Base-by-base conservation (phyloP, 2,888 invertebrate genomes). In the Rhingia campestris region DNA sequence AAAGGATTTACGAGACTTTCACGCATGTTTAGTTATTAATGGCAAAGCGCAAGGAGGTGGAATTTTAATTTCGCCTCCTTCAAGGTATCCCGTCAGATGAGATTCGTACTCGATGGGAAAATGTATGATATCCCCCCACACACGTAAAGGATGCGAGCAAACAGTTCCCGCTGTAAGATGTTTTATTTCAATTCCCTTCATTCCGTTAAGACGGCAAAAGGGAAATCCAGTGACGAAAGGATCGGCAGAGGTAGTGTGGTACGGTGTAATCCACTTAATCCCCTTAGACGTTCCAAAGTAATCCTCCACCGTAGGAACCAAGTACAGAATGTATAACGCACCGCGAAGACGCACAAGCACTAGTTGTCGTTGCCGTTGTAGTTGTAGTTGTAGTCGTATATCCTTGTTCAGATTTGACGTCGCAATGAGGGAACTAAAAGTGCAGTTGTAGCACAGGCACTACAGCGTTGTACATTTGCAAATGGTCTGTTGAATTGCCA, bases 1-100 rank as follows among this genome's bases (percentile, higher is more conserved):
- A 53, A 33, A 41, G 35, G 33, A 66, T 49, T 81, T 76, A 81
- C 76, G 66, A 59, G 76, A 72, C 72, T 76, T 81, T 76, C 39
- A 81, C 81, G 72, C 77, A 72, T 70, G 76, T 81, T 81, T 76
- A 81, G 70, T 43, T 72, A 64, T 76, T 70, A 70, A 76, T 54
- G 43, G 49, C 35, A 66, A 58, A 75, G 67, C 37, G 32, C 39
- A 51, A 37, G 41, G 39, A n/a, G 45, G 69, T 35, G 33, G 41
- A 76, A 70, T 64, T 66, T 39, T 56, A 79, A 79, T 22, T 73
- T 73, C 41, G 47, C 47, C 53, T 53, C 45, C 64, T 58, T 63
- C 54, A 61, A 41, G 63, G 5, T 33, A 6, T 73, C 9, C 2
- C 22, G 5, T 12, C 45, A 39, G 59, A 73, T 67, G 66, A 30